Base-by-base conservation (phyloP, 2,797 vertebrate species). In the Rhinichthys osculus region DNA sequence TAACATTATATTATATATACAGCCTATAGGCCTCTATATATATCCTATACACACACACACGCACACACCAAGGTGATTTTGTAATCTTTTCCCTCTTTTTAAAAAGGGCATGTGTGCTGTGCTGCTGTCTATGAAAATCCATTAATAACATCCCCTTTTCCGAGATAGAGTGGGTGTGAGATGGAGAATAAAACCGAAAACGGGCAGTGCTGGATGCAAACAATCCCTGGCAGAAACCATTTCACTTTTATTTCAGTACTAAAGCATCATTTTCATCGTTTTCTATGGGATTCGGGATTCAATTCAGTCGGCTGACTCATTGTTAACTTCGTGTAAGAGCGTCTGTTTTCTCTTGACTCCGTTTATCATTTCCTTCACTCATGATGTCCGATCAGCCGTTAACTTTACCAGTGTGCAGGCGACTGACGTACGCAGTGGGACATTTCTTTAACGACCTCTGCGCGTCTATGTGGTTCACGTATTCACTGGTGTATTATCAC, bases 391-490 rank as follows among this genome's bases (percentile, higher is more conserved):
- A 89, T 2, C 85, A 40, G 38, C 42, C 35, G 27, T 83, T 84
- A 16, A 86, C 89, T 40, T 83, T 97, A 70, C 81, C 94, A 0
- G 30, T 93, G n/a, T 89, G 62, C 50, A 85, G 91, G 82, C 93
- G 95, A 33, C 19, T 97, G n/a, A 93, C 95, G 91, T 97, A 93
- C 84, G 92, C 97, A 0, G 93, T 92, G 71, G 97, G 96, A 0
- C 96, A 96, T 85, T 96, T 96, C 87, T 93, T 97, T 0, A 97
- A 98, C 88, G 96, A 97, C 88, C 91, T 97, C 73, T 97, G 96
- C 92, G 96, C 96, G 1, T 96, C 96, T 6, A 95, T 97, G 93
- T 98, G 97, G 96, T 98, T 96, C 93, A 97, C 96, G 1, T 97
- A 97, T 84, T 91, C 98, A 88, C 93, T 97, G 90, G 90, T 97